Evolutionary conservation across 2,888 invertebrate species (phyloP), one percentile per base, ranked within the genome.

Genomic region (Clivina fossor): DNA sequence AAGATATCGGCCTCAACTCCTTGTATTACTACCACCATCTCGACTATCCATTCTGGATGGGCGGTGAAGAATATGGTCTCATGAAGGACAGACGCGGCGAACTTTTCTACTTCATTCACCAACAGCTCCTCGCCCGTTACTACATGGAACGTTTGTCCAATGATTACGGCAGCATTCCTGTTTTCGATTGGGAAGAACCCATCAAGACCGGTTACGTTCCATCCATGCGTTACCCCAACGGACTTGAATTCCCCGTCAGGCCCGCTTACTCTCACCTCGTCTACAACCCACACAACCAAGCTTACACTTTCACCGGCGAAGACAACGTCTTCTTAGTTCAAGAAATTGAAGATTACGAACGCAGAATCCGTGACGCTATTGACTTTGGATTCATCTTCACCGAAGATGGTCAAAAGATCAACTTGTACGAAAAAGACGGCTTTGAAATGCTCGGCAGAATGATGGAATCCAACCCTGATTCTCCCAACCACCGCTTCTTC

Each of bases 121-220:
- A 85, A 65, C 85, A 87, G 69, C 66, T 86, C 9, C 67, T 85
- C 64, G 81, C 84, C 57, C 83, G 86, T 66, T 88, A 85, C 76
- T 81, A 82, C 65, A 70, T 86, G 66, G 86, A 88, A 66, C 82
- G 87, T 71, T 72, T 84, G 51, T 78, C 83, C 24, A 81, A 85
- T 62, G 81, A 80, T 15, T 65, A 85, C 58, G 82, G 81, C 9
- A 78, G 80, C 37, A 79, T 86, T 59, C 78, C 80, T 4, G 76
- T 78, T 22, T 73, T 84, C 60, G 74, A 78, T 62, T 82, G 77
- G 77, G 69, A 77, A 65, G 65, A 73, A 26, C 70, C 76, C 28
- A 68, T 79, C 46, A 68, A 74, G 49, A 71, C 74, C 41, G 78
- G 80, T 26, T 86, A 81, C 62, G 76, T 82, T 65, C 81, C 86